Conservation (phyloP, 2,888 invertebrate species). For the Adineta ricciae region DNA sequence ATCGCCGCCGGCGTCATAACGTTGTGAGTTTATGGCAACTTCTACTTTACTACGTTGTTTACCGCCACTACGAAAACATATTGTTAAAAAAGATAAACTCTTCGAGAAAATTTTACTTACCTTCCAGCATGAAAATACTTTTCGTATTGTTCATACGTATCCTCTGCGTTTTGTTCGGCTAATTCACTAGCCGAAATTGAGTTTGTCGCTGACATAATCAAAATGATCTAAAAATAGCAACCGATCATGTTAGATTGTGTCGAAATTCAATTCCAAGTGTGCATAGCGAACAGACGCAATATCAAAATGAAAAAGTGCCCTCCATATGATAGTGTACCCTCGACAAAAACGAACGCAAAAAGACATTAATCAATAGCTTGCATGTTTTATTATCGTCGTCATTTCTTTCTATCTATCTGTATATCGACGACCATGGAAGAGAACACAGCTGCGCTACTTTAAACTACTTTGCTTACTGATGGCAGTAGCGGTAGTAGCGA, state of each 20-base stretch:
- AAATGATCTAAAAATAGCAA: not conserved
- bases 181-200: not conserved
- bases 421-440: no score
- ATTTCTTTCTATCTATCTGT: not conserved
- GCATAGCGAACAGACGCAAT: not conserved
- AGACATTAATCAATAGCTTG: not conserved
- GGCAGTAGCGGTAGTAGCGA: not conserved
- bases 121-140: not conserved
- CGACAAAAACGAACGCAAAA: not conserved
- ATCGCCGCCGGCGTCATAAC: constrained; percentile 27
- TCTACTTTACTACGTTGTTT: constrained; percentile 33
- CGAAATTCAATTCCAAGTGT: not conserved
- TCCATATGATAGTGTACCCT: not conserved
- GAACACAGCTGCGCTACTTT: not conserved
- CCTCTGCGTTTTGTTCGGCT: not conserved
- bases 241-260: not conserved
- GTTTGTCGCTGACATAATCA: not conserved
- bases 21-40: constrained; percentile 20
- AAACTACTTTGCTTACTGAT: not conserved
- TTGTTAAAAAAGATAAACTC: no score
- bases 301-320: not conserved
- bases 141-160: not conserved
- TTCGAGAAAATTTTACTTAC: not conserved
- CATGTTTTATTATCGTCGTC: not conserved
- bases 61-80: constrained; percentile 12